A percentile compares a stretch with the other conserved stretches of the same genome.
phyloP scores from a whole-genome alignment of 2,113 vertebrate genomes.

The Tenrec ecaudatus region DNA sequence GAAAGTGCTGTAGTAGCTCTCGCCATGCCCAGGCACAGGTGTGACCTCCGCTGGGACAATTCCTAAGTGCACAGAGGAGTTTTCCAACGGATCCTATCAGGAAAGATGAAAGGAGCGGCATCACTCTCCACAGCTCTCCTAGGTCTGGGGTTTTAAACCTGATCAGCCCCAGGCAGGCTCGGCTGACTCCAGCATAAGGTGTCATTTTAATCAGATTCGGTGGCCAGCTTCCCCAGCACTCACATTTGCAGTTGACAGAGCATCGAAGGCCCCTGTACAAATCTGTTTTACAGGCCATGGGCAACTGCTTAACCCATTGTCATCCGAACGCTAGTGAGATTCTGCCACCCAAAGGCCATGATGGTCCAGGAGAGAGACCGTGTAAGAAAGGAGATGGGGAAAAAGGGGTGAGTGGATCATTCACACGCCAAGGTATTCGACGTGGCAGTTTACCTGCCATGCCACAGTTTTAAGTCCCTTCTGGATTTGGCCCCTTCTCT shows the following conservation, averaged over 20 bases:
- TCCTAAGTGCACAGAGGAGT: conserved; percentile 49
- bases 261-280: neutral
- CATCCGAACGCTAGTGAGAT: conserved; percentile 15
- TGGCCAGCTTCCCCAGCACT: conserved; percentile 1
- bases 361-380: neutral
- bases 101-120: conserved; percentile 22
- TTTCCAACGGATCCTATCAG: conserved; percentile 57
- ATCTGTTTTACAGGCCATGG: neutral
- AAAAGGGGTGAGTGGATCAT: neutral
- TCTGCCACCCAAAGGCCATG: neutral
- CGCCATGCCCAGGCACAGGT: conserved; percentile 61
- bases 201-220: neutral
- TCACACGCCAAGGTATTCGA: conserved; percentile 4
- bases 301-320: conserved; percentile 13
- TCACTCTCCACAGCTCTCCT: conserved; percentile 11
- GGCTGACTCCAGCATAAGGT: neutral
- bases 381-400: conserved; percentile 2
- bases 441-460: neutral
- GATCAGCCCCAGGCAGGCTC: neutral
- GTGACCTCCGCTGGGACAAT: conserved; percentile 60
- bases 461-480: neutral
- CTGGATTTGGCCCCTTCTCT: neutral
- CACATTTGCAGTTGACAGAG: neutral
- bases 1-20: conserved; percentile 65
- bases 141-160: conserved; percentile 12